phyloP scores from a whole-genome alignment of 2,888 invertebrate genomes.

The Apamea sordens region DNA sequence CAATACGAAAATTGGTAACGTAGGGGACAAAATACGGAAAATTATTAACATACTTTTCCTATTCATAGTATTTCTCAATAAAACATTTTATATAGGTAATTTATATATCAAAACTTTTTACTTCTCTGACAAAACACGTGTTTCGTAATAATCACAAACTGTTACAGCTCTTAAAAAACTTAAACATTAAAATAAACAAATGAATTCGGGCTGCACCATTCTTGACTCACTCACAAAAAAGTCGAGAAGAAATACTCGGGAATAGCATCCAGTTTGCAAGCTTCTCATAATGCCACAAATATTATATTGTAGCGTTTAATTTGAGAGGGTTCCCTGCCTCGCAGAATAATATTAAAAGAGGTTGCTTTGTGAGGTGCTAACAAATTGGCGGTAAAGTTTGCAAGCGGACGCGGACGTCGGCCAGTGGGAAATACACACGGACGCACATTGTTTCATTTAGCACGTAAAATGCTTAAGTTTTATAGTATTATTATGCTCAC shows the following conservation, averaged over 20 bases:
- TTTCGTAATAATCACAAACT: not conserved
- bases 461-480: not conserved
- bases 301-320: conserved; percentile 80
- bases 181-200: conserved; percentile 35
- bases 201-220: conserved; percentile 33
- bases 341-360: conserved; percentile 82
- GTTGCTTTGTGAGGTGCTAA: conserved; percentile 85
- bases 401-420: conserved; percentile 61
- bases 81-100: not conserved
- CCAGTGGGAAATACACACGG: conserved; percentile 45
- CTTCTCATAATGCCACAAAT: conserved; percentile 72
- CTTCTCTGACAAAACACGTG: not conserved
- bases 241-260: conserved; percentile 48
- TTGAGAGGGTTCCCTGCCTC: conserved; percentile 75
- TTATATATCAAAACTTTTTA: not conserved
- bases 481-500: not conserved
- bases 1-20: not conserved
- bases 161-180: not conserved
- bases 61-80: not conserved
- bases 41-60: not conserved
- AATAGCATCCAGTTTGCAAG: conserved; percentile 63
- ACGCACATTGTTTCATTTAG: not conserved
- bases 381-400: conserved; percentile 82
- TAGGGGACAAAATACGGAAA: not conserved
- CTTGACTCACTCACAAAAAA: conserved; percentile 49